Evolutionary conservation across 2,888 invertebrate species (phyloP).

Genomic region (Neoaliturus tenellus): DNA sequence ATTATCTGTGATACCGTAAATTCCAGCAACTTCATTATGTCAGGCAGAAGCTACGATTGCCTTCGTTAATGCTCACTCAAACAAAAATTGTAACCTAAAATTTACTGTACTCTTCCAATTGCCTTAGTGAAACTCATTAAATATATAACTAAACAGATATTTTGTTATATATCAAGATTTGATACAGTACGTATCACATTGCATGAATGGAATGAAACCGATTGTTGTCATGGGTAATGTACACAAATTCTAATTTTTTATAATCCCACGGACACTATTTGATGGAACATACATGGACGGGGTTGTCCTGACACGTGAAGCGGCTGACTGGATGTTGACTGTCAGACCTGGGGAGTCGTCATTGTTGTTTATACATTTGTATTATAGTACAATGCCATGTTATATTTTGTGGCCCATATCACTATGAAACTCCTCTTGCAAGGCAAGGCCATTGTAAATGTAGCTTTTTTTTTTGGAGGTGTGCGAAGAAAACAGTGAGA

Average conservation of each 20-base stretch:
- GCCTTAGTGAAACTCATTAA: neutral
- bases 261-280: neutral
- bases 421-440: neutral
- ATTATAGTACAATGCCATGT: neutral
- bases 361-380: neutral
- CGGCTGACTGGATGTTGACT: neutral
- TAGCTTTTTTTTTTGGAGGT: neutral
- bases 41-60: slow-evolving; percentile 15
- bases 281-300: neutral
- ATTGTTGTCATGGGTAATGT: neutral
- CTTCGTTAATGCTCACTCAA: neutral
- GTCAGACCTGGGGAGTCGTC: neutral
- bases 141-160: neutral
- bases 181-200: neutral
- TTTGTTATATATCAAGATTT: neutral
- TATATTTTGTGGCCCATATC: neutral
- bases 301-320: neutral
- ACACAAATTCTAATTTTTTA: neutral
- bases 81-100: neutral
- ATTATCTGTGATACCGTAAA: slow-evolving; percentile 38
- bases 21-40: slow-evolving; percentile 28
- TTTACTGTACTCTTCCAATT: neutral
- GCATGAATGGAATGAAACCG: neutral
- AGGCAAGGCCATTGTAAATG: neutral
- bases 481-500: slow-evolving; percentile 27